phyloP scores from a whole-genome alignment of 2,797 vertebrate genomes.

The Notolepis coatsorum region DNA sequence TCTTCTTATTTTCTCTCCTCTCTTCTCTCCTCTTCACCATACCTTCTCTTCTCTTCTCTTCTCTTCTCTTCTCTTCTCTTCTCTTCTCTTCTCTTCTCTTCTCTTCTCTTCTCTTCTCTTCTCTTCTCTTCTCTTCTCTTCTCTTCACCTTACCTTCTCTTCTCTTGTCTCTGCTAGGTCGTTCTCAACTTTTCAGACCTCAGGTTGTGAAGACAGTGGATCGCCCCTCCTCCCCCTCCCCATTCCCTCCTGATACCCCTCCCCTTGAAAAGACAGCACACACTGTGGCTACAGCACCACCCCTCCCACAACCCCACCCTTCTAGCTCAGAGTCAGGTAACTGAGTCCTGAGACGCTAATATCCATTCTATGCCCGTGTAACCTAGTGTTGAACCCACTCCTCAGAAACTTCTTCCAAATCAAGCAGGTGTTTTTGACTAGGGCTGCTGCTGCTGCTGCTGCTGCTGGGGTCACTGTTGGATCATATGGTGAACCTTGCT shows the following conservation, averaged over 20 bases:
- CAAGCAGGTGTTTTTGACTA: too few species aligned
- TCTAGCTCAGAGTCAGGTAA: constrained; percentile 66
- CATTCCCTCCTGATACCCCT: constrained; percentile 47
- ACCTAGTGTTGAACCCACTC: too few species aligned
- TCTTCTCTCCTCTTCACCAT: neutral
- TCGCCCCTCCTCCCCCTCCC: constrained; percentile 74
- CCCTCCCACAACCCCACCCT: constrained; percentile 35
- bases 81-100: constrained; percentile 1
- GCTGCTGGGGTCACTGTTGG: too few species aligned
- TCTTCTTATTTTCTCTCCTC: neutral
- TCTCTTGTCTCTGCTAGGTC: constrained; percentile 40
- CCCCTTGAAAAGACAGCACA: constrained; percentile 11
- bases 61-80: constrained; percentile 2
- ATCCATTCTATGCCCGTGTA: neutral
- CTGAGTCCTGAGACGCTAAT: neutral
- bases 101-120: constrained; percentile 6
- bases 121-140: constrained; percentile 2
- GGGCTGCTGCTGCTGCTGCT: too few species aligned
- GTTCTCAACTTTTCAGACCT: constrained; percentile 72
- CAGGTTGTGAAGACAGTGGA: constrained; percentile 66
- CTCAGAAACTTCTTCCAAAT: too few species aligned
- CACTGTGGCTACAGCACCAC: constrained; percentile 4
- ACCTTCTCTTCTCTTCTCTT: neutral
- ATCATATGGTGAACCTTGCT: too few species aligned
- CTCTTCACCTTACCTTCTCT: constrained; percentile 3